Evolutionary conservation across 2,113 vertebrate genomes (phyloP).

Genomic region (Thamnaconus septentrionalis): DNA sequence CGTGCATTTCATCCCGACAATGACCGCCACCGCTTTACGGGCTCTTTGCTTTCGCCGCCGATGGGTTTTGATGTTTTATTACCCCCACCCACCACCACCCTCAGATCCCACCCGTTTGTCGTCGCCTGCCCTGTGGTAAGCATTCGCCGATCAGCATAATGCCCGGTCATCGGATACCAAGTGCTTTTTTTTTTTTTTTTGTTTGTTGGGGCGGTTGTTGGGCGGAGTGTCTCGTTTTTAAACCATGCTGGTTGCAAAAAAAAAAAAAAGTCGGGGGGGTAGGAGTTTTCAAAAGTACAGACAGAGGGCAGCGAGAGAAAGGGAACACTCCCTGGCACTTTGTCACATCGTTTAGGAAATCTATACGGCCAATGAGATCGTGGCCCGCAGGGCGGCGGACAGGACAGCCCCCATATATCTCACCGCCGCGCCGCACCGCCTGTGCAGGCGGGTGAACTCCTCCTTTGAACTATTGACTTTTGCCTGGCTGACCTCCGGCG

Average conservation of each 20-base stretch:
- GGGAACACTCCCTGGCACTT: conserved; percentile 67
- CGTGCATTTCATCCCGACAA: conserved; percentile 56
- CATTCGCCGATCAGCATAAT: conserved; percentile 64
- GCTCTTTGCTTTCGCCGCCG: background rate
- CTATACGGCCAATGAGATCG: conserved; percentile 64
- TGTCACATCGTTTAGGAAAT: conserved; percentile 76
- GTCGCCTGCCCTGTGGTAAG: conserved; percentile 50
- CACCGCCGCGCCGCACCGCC: conserved; percentile 17
- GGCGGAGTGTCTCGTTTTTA: conserved; percentile 13
- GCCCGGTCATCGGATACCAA: conserved; percentile 63
- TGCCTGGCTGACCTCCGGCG: conserved; percentile 44
- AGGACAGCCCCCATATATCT: conserved; percentile 59
- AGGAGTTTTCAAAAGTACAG: conserved; percentile 44
- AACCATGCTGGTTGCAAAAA: conserved; percentile 51
- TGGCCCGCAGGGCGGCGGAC: conserved; percentile 52
- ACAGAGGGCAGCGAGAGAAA: conserved; percentile 60
- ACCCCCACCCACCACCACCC: conserved; percentile 42
- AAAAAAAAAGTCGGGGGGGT: conserved; percentile 44
- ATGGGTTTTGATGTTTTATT: conserved; percentile 63
- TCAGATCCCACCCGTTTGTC: background rate
- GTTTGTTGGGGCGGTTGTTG: background rate
- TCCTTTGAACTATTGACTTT: conserved; percentile 58
- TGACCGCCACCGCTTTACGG: conserved; percentile 42
- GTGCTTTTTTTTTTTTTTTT: conserved; percentile 41
- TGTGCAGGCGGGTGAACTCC: conserved; percentile 6